Evolutionary conservation across 2,888 invertebrate genomes (phyloP).

Genomic region (Drosophila infuscata): DNA sequence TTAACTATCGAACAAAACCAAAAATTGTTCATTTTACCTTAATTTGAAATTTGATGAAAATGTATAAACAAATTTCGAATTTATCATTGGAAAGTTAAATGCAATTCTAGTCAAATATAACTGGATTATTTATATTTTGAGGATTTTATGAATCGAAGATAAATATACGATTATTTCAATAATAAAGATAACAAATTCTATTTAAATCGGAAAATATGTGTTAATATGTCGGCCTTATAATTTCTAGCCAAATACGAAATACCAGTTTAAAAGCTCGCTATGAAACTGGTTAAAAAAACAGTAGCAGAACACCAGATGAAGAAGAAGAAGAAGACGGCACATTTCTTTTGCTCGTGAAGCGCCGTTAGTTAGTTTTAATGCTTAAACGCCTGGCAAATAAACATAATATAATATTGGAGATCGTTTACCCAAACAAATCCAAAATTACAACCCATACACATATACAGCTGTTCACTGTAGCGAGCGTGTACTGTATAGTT

Average conservation of each 20-base stretch:
- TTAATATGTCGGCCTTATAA: constrained; percentile 1
- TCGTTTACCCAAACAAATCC: constrained; percentile 9
- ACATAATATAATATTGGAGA: neutral
- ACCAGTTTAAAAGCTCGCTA: constrained; percentile 6
- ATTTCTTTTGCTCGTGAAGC: constrained; percentile 1
- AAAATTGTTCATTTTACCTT: too few relatives aligned
- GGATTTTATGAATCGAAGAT: neutral
- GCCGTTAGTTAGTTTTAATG: too few relatives aligned
- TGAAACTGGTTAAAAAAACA: constrained; percentile 18
- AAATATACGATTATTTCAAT: neutral
- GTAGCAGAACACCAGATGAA: neutral
- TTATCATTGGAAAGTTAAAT: neutral
- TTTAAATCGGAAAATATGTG: neutral
- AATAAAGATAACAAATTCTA: neutral
- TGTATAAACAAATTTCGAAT: neutral
- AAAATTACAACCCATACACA: neutral
- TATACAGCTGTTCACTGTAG: neutral
- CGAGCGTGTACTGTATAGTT: neutral
- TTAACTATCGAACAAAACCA: neutral
- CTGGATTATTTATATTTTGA: neutral
- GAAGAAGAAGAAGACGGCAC: neutral
- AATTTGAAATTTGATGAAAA: neutral
- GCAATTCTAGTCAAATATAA: neutral
- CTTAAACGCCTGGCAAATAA: constrained; percentile 2
- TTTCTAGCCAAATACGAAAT: constrained; percentile 1